phyloP scores from a whole-genome alignment of 2,113 vertebrate genomes.

The Oreamnos americanus region DNA sequence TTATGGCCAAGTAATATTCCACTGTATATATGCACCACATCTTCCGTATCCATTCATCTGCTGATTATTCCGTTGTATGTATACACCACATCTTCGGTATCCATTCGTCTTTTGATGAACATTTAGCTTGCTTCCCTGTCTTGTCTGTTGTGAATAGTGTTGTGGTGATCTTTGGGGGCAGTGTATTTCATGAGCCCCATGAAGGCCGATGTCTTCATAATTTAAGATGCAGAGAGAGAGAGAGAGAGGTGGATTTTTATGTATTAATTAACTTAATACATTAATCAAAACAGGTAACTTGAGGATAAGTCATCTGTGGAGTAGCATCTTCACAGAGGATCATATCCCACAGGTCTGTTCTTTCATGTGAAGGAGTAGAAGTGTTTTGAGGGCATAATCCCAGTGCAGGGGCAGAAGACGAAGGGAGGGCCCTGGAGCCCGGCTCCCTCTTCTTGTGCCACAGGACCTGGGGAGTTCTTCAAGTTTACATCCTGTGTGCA shows the following conservation, averaged over 20 bases:
- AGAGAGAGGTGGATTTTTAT: background rate
- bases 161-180: background rate
- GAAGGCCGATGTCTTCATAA: background rate
- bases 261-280: background rate
- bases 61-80: background rate
- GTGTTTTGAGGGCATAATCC: background rate
- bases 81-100: background rate
- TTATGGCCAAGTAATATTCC: too few species aligned
- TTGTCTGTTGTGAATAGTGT: background rate
- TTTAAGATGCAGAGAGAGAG: background rate
- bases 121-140: background rate
- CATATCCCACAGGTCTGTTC: too few species aligned
- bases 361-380: background rate
- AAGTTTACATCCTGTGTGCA: background rate
- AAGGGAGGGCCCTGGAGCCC: background rate
- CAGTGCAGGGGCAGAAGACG: background rate
- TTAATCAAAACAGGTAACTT: background rate
- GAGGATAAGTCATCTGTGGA: background rate
- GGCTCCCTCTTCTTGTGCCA: background rate
- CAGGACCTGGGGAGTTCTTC: background rate
- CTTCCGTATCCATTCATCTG: background rate
- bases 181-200: background rate
- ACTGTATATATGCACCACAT: background rate
- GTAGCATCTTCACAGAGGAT: background rate
- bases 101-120: background rate